Evolutionary conservation across 2,113 vertebrate genomes (phyloP), one percentile per base, ranked within the genome.

Genomic region (Periophthalmodon schlosseri): DNA sequence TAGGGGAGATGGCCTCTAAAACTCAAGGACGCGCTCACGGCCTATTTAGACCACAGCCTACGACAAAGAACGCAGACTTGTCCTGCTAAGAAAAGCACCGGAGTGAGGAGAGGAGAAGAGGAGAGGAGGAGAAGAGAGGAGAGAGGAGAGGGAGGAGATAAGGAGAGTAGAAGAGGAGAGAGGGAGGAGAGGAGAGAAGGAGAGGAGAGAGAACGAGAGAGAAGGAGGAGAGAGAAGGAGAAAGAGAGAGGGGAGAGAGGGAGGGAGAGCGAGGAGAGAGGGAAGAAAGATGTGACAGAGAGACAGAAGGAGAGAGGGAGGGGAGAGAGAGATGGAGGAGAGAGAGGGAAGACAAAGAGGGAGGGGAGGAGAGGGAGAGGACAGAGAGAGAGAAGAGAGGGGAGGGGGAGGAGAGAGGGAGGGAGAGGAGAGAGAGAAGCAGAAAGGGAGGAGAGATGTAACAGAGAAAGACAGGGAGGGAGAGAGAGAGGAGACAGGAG

Each of bases 11-110:
- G 78, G 87, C 71, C 68, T 23, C 49, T 54, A 66, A 58, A 58
- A 58, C 78, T 91, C 89, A 92, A 92, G 87, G 88, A 91, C 87
- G 76, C 75, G 56, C 84, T 82, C 69, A 66, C 76, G 82, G 79
- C 87, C 88, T 87, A 89, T 76, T 86, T 90, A 89, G 79, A 80
- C 75, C 64, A 72, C 80, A 76, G 36, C 46, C 57, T 58, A 24
- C 57, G 13, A 13, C 18, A 23, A 80, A 75, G 72, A 87, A 75
- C 80, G 87, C 78, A 75, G 20, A 70, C 71, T 74, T 82, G 77
- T 87, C 73, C 84, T 65, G 68, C 73, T 74, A 71, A 69, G 57
- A 76, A 75, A 46, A 44, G 33, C 28, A 21, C 18, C n/a, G 58
- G 10, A 12, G 5, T 21, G 57, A 58, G 56, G 56, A 21, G 13